phyloP scores from a whole-genome alignment of 2,797 vertebrate species.

The Melanotaenia pygmaea region DNA sequence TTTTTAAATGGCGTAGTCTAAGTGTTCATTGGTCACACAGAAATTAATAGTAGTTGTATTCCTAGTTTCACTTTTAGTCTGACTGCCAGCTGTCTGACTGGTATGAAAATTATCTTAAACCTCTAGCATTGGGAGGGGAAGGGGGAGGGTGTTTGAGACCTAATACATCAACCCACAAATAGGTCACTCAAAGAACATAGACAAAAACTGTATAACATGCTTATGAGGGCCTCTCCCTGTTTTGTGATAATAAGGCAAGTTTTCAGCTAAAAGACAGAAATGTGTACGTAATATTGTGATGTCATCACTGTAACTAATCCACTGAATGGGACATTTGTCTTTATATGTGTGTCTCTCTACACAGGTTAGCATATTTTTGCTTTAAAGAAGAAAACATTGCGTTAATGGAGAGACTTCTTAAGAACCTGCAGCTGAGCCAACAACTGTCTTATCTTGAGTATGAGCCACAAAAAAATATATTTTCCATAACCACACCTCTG shows the following conservation, averaged over 20 bases:
- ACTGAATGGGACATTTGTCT: not conserved
- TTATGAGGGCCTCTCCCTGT: not conserved
- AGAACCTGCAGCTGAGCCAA: conserved; percentile 71
- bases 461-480: conserved; percentile 47
- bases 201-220: not conserved
- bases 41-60: not conserved
- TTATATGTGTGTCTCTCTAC: not conserved
- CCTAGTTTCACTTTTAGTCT: not conserved
- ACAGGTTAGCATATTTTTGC: conserved; percentile 82
- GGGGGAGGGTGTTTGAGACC: not conserved
- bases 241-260: no score
- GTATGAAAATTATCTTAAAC: not conserved
- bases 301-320: not conserved
- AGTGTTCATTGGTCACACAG: not conserved
- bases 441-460: conserved; percentile 86
- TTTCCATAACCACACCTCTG: not conserved
- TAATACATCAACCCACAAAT: no score
- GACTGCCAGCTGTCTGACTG: not conserved
- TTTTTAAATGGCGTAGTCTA: not conserved
- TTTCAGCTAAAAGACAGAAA: not conserved
- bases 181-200: not conserved
- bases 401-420: conserved; percentile 73
- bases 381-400: conserved; percentile 62
- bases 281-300: not conserved
- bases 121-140: no score